phyloP scores from a whole-genome alignment of 2,797 vertebrate species.

The Tapera naevia region DNA sequence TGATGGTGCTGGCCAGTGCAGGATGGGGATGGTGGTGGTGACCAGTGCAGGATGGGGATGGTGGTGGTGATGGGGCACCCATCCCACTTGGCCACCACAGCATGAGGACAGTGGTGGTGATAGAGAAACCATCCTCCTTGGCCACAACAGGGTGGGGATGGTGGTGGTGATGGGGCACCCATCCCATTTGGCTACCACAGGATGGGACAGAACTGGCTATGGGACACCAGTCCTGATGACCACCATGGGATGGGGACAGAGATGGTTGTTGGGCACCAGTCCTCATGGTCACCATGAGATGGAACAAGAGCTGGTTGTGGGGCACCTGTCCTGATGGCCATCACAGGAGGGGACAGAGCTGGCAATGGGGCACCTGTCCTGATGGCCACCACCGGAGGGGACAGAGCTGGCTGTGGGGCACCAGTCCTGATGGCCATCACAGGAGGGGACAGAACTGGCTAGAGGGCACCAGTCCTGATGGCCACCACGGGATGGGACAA shows the following conservation, averaged over 20 bases:
- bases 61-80: background rate
- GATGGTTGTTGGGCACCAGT: background rate
- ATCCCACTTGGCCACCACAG: background rate
- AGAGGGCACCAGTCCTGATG: background rate
- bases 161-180: background rate
- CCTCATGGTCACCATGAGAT: background rate
- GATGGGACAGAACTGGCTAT: too few species aligned
- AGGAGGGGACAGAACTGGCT: background rate
- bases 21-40: background rate
- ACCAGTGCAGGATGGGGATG: background rate
- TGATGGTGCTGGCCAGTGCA: accelerated
- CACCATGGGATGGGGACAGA: background rate
- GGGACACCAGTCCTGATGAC: too few species aligned
- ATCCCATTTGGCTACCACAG: accelerated
- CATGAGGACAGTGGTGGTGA: background rate
- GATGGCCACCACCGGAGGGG: too few species aligned
- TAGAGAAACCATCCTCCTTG: background rate
- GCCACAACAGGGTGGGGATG: background rate
- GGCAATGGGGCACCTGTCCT: too few species aligned
- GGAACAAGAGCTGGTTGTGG: background rate
- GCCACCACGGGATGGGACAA: background rate
- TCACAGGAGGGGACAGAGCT: background rate
- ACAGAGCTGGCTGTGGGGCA: too few species aligned
- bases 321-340: background rate
- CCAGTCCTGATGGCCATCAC: background rate